Percentiles rank a stretch among this genome's conserved stretches.
Evolutionary conservation across 2,797 vertebrate genomes (phyloP).

Genomic region (Zenarchopterus dispar): DNA sequence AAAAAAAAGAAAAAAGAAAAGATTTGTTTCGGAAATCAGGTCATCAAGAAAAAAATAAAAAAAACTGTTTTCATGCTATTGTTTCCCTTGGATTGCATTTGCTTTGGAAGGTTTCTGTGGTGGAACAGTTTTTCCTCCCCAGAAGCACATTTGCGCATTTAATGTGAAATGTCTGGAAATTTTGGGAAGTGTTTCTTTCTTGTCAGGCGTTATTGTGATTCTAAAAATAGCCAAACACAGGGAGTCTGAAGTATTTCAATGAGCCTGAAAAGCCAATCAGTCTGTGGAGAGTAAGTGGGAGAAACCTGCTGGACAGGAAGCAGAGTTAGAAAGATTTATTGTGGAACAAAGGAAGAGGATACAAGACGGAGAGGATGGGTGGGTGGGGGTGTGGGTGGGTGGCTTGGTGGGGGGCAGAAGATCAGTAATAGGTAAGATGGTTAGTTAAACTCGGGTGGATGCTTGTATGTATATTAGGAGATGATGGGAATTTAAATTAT

Average conservation of each 20-base stretch:
- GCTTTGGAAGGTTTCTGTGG: slow-evolving; percentile 64
- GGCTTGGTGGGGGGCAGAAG: neutral
- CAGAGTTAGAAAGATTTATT: slow-evolving; percentile 31
- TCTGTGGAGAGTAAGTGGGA: slow-evolving; percentile 11
- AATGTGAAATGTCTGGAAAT: slow-evolving; percentile 77
- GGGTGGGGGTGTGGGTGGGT: neutral
- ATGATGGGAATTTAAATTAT: no score
- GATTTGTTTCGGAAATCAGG: slow-evolving; percentile 57
- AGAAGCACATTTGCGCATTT: slow-evolving; percentile 76
- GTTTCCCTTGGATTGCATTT: slow-evolving; percentile 77
- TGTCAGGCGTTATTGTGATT: slow-evolving; percentile 73
- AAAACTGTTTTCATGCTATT: slow-evolving; percentile 73
- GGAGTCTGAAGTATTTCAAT: slow-evolving; percentile 58
- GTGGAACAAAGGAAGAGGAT: slow-evolving; percentile 21
- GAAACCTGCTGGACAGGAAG: slow-evolving; percentile 42
- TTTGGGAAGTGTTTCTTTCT: slow-evolving; percentile 58
- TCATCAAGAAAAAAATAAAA: slow-evolving; percentile 42
- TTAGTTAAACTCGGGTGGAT: neutral
- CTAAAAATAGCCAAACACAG: slow-evolving; percentile 77
- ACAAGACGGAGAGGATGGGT: neutral
- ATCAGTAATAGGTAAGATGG: slow-evolving; percentile 2
- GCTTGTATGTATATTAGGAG: no score
- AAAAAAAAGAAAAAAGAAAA: slow-evolving; percentile 11
- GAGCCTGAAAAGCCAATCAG: slow-evolving; percentile 25
- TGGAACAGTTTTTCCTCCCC: slow-evolving; percentile 65